phyloP scores from a whole-genome alignment of 2,888 invertebrate genomes.

The Odontomyia ornata region DNA sequence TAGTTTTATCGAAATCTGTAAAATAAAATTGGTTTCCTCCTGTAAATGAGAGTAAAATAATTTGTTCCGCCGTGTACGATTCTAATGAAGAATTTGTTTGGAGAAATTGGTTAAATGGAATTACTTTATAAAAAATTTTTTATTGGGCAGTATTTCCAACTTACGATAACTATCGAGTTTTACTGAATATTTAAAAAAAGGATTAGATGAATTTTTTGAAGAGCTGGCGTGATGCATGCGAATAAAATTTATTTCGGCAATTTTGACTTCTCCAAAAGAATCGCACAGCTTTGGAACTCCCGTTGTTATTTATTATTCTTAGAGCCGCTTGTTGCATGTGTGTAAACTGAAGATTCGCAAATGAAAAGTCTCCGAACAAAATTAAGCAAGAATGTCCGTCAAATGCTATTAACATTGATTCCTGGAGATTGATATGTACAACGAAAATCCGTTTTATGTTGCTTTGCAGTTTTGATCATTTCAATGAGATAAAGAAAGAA shows the following conservation, averaged over 20 bases:
- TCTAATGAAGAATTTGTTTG: background rate
- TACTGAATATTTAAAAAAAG: too few species aligned
- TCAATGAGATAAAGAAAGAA: background rate
- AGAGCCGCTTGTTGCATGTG: conserved; percentile 52
- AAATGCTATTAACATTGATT: conserved; percentile 31
- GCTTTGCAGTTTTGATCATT: background rate
- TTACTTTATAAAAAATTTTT: too few species aligned
- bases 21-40: conserved; percentile 56
- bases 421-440: background rate
- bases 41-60: conserved; percentile 52
- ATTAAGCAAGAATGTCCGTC: conserved; percentile 50
- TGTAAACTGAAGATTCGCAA: conserved; percentile 52
- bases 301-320: conserved; percentile 42
- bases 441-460: conserved; percentile 20
- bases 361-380: conserved; percentile 27
- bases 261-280: background rate
- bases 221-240: too few species aligned
- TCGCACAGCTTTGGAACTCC: conserved; percentile 14
- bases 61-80: conserved; percentile 20
- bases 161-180: too few species aligned
- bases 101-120: too few species aligned
- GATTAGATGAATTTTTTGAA: too few species aligned
- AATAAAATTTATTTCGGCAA: too few species aligned
- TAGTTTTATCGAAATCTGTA: conserved; percentile 56
- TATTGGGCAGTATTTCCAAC: too few species aligned